Evolutionary conservation across 2,797 vertebrate genomes (phyloP), one percentile per base, ranked within the genome.

Genomic region (Poecilia velifera): DNA sequence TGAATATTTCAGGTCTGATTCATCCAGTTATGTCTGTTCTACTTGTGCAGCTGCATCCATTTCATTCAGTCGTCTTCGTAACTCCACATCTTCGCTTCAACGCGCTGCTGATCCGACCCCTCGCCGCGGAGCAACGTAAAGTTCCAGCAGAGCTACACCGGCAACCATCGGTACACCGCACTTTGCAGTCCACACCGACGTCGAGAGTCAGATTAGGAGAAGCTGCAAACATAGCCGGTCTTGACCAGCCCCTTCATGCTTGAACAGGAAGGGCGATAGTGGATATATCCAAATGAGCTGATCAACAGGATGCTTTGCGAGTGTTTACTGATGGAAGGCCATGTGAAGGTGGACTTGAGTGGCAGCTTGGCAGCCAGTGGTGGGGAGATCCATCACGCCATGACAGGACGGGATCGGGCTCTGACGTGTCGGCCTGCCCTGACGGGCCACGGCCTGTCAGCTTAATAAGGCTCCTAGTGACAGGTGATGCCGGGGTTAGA

Each of bases 391-490:
- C 91, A 91, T 95, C 95, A 93, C 86, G 88, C 78, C 82, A 74
- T 90, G 94, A 93, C 92, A 93, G 89, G 82, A 89, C 81, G 85
- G 85, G 92, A 92, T 91, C 90, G 89, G 89, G 81, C 90, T 81
- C 83, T 91, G 93, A 93, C 91, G 86, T 90, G 84, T 86, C 82
- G 90, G 87, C 89, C 91, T 91, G 88, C 93, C 91, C 92, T 91
- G 92, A 85, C 90, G 89, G 94, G 91, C 91, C 90, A 92, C 82
- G 8, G 83, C 85, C 92, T 92, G 93, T 94, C 92, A 90, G 86
- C 93, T 89, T 95, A 95, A 95, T 94, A 94, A 95, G 94, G 85
- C 91, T 92, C 89, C 86, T 84, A 79, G 89, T 94, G 94, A 95
- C 92, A 93, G 94, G 85, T 92, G 91, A 93, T 89, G 90, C 51